Evolutionary conservation across 2,888 invertebrate genomes (phyloP).

Genomic region (Acleris emargana): DNA sequence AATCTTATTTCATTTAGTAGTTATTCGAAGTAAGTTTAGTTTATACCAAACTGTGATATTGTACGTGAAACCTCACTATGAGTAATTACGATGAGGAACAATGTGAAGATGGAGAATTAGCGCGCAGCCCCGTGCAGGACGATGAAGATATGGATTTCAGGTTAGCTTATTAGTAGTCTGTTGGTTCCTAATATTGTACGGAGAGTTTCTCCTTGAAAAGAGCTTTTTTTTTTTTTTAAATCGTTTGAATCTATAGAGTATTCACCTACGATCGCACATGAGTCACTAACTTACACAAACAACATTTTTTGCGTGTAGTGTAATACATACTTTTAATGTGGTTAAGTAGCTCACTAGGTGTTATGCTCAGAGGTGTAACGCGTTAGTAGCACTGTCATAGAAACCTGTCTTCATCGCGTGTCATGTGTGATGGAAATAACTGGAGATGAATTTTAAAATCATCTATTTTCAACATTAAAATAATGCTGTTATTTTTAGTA

Average conservation of each 20-base stretch:
- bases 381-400: too few relatives aligned
- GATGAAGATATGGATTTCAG: slow-evolving; percentile 84
- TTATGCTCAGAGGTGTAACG: too few relatives aligned
- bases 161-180: slow-evolving; percentile 47
- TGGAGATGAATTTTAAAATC: too few relatives aligned
- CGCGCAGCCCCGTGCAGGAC: slow-evolving; percentile 87
- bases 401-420: too few relatives aligned
- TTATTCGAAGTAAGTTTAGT: slow-evolving; percentile 24
- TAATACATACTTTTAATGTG: too few relatives aligned
- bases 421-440: too few relatives aligned
- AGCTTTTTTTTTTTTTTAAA: neutral
- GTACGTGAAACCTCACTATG: slow-evolving; percentile 57
- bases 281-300: neutral
- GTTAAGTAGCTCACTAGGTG: too few relatives aligned
- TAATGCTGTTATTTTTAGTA: too few relatives aligned
- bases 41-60: slow-evolving; percentile 37
- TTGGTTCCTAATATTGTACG: neutral
- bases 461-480: too few relatives aligned
- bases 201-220: neutral
- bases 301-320: neutral
- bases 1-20: slow-evolving; percentile 3
- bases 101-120: slow-evolving; percentile 94
- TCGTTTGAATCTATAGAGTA: neutral
- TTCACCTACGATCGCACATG: slow-evolving; percentile 3
- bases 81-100: slow-evolving; percentile 87